Evolutionary conservation across 1,140 invertebrate genomes (phyloP).

Genomic region (Halesus radiatus): DNA sequence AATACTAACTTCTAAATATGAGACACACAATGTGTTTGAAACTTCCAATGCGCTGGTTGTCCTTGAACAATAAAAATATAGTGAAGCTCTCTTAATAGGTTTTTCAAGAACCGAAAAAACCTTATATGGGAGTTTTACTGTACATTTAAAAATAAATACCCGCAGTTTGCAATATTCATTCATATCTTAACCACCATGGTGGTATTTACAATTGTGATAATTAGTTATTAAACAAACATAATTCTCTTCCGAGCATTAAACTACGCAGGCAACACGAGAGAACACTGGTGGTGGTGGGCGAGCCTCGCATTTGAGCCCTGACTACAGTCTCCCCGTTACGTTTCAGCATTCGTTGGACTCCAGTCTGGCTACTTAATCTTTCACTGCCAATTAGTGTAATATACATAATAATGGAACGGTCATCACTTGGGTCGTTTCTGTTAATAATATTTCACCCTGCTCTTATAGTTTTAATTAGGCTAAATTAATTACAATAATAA

Average conservation of each 20-base stretch:
- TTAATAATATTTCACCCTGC: slow-evolving; percentile 23
- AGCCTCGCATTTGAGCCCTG: not conserved
- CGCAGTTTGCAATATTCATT: slow-evolving; percentile 30
- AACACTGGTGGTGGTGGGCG: not conserved
- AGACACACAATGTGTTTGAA: too few species aligned
- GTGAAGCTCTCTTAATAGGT: too few species aligned
- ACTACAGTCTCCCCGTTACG: not conserved
- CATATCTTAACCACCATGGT: slow-evolving; percentile 29
- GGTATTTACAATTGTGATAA: slow-evolving; percentile 39
- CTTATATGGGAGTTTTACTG: too few species aligned
- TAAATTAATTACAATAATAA: slow-evolving; percentile 53
- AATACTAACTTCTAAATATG: too few species aligned
- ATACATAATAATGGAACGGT: slow-evolving; percentile 7
- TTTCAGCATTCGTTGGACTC: not conserved
- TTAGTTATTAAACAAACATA: slow-evolving; percentile 2
- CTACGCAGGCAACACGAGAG: too few species aligned
- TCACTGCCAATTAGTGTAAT: slow-evolving; percentile 36
- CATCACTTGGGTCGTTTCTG: slow-evolving; percentile 3
- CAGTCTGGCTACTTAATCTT: slow-evolving; percentile 7
- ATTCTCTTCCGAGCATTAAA: too few species aligned
- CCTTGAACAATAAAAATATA: too few species aligned
- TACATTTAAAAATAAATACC: not conserved
- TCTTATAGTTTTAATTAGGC: slow-evolving; percentile 40
- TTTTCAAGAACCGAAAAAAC: too few species aligned
- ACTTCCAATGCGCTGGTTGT: too few species aligned